These are phyloP conservation scores for Ephestia elutella DNA, from an alignment of 1,140 invertebrate genomes.

Conservation along the genomic window DNA sequence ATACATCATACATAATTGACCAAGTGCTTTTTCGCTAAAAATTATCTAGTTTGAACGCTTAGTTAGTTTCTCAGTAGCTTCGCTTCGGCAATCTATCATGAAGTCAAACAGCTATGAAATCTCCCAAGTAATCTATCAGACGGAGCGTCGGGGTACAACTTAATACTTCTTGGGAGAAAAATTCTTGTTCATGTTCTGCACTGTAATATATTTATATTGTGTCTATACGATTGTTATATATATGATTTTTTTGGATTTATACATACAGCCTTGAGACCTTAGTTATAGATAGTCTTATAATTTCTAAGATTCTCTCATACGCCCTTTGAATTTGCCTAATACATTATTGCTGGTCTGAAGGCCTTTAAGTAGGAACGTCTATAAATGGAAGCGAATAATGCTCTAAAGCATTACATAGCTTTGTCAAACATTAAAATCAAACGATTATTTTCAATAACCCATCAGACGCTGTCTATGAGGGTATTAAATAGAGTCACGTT, in stretches of 20 bases:
- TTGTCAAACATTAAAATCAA: slow-evolving; percentile 7
- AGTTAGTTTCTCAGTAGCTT: neutral
- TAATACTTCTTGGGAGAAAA: neutral
- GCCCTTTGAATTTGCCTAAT: too few relatives aligned
- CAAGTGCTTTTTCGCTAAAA: neutral
- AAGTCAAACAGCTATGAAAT: slow-evolving; percentile 43
- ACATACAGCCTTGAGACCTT: too few relatives aligned
- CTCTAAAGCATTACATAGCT: neutral
- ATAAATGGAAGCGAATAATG: neutral
- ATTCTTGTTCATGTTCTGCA: neutral
- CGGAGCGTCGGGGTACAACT: slow-evolving; percentile 3
- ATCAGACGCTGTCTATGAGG: slow-evolving; percentile 30
- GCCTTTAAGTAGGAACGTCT: too few relatives aligned
- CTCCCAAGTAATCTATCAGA: slow-evolving; percentile 29
- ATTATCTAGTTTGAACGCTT: neutral
- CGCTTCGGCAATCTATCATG: slow-evolving; percentile 32
- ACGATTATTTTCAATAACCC: slow-evolving; percentile 39
- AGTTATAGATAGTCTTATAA: too few relatives aligned
- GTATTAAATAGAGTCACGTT: slow-evolving; percentile 40
- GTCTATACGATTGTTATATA: too few relatives aligned
- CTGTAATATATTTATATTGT: neutral
- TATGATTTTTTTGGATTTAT: too few relatives aligned
- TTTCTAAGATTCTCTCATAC: too few relatives aligned
- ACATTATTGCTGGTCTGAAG: too few relatives aligned
- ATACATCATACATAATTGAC: too few relatives aligned